These are phyloP conservation scores for Ictalurus furcatus DNA, from an alignment of 2,113 vertebrate genomes.

Conservation along the genomic window DNA sequence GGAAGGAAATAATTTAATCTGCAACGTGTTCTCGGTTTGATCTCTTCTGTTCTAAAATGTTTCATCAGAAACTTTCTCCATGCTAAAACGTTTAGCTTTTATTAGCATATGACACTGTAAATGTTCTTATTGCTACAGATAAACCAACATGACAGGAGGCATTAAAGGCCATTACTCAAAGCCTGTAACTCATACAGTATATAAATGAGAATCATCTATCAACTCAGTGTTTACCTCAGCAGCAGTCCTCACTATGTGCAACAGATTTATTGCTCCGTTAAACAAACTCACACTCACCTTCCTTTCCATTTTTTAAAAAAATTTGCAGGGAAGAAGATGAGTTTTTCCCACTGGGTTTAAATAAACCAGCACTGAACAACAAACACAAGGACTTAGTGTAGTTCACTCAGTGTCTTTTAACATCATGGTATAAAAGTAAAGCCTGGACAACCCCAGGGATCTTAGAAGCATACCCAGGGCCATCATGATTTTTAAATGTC, in stretches of 20 bases:
- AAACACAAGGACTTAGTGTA: neutral
- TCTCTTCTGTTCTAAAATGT: neutral
- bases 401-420: neutral
- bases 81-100: neutral
- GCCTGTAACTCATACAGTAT: neutral
- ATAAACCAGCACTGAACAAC: neutral
- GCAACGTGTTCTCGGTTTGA: neutral
- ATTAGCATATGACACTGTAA: neutral
- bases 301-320: neutral
- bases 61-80: neutral
- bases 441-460: neutral
- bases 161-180: conserved; percentile 30
- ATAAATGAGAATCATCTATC: conserved; percentile 28
- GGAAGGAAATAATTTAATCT: conserved; percentile 19
- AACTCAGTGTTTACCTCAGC: conserved; percentile 19
- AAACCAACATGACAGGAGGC: neutral
- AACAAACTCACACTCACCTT: neutral
- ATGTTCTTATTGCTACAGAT: neutral
- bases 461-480: neutral
- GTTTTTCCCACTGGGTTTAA: neutral
- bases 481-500: neutral
- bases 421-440: neutral
- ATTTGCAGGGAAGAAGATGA: neutral
- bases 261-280: neutral
- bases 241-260: neutral